Conservation (phyloP, 2,797 vertebrate species). For the Fratercula arctica region DNA sequence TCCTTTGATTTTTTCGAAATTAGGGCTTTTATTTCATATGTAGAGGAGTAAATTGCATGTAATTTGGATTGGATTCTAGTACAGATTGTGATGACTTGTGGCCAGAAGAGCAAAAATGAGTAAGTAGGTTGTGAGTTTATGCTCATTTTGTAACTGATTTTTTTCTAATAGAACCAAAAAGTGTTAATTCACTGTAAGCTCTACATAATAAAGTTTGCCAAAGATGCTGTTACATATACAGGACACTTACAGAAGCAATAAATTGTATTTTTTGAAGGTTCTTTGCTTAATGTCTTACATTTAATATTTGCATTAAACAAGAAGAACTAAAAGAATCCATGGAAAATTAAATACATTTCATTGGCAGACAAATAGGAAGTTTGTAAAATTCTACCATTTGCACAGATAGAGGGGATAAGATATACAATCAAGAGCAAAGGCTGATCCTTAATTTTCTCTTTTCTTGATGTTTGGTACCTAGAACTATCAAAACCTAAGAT, state of each 20-base stretch:
- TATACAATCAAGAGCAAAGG: not conserved
- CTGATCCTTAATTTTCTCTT: not conserved
- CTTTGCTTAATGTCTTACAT: not conserved
- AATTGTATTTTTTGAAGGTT: not conserved
- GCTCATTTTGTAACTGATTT: not conserved
- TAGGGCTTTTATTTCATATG: slow-evolving; percentile 20
- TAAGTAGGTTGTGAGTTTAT: not conserved
- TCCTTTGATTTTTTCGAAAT: slow-evolving; percentile 50
- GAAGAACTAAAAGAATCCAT: not conserved
- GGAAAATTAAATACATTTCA: not conserved
- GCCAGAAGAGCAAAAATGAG: not conserved
- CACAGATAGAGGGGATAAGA: not conserved
- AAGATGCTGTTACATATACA: not conserved
- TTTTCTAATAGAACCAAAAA: not conserved
- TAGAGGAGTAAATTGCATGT: slow-evolving; percentile 24
- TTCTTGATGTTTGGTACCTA: not conserved
- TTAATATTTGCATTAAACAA: not conserved
- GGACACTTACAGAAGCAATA: not conserved
- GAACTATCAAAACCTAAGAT: not conserved
- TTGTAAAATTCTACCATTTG: not conserved
- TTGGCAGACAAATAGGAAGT: not conserved
- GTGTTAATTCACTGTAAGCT: not conserved
- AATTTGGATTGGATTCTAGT: slow-evolving; percentile 1
- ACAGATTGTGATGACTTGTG: not conserved
- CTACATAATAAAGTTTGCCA: not conserved